Base-by-base conservation (phyloP, 2,797 vertebrate species). In the Avahi laniger region DNA sequence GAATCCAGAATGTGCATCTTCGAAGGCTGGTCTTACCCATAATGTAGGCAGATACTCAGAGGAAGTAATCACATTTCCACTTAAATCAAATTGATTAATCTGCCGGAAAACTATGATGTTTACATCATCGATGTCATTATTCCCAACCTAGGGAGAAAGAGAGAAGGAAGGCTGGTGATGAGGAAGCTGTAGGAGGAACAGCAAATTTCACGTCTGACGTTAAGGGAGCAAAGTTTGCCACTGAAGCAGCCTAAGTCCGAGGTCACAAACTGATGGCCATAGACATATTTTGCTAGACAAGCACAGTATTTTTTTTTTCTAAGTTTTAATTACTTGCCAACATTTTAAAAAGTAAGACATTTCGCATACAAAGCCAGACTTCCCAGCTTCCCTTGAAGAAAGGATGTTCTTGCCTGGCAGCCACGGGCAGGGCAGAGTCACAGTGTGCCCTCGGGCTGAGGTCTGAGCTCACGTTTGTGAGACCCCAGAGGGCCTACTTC, bases 71-170 rank as follows among this genome's bases (percentile, higher is more conserved):
- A 99, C 99, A 57, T 99, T 99, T 94, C 99, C 99, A 75, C 99
- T 99, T 75, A 99, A 98, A 97, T 99, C 99, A 96, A 99, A 99
- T 15, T 99, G 99, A 98, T 99, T 99, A 96, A 99, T 99, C 98
- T 99, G 99, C 96, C 99, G 99, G 98, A 99, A 99, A 0, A 99
- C 99, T 38, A 99, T 99, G 95, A 99, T 99, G 98, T 99, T 99
- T 92, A 99, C 98, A 4, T 99, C 99, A 76, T 99, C 99, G 10
- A 99, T 99, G 98, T 99, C 99, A 35, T 96, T 99, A 96, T 98
- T 99, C 92, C 99, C 99, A 50, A 99, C 99, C 99, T 99, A 84
- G 86, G 97, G 88, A 2, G 61, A 22, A 18, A 20, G 91, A 88
- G 41, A 43, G 33, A 38, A 76, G 18, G 41, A 18, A 43, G 0